Percentiles rank a stretch among this genome's conserved stretches.
These are phyloP conservation scores for Baronia brevicornis DNA, from an alignment of 2,888 invertebrate genomes.

Conservation along the genomic window DNA sequence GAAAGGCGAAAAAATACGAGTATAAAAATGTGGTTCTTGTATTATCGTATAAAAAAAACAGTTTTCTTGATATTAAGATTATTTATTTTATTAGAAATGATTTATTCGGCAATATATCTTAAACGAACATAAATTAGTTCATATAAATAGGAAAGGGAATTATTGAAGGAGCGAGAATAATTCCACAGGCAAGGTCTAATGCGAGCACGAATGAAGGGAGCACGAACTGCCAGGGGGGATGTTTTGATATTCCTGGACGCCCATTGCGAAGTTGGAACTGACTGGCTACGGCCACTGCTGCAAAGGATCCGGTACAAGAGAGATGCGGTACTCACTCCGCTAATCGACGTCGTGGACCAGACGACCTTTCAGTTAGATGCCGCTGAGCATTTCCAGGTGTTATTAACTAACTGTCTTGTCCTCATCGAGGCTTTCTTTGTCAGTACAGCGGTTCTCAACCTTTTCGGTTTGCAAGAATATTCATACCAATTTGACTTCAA, in stretches of 20 bases:
- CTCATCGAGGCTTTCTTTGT: constrained; percentile 4
- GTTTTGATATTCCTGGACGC: constrained; percentile 92
- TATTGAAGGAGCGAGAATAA: constrained; percentile 7
- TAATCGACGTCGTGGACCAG: constrained; percentile 94
- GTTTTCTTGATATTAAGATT: too few species aligned
- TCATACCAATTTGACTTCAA: too few species aligned
- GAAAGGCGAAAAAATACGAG: too few species aligned
- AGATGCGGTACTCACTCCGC: constrained; percentile 90
- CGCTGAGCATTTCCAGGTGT: constrained; percentile 51
- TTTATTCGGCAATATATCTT: too few species aligned
- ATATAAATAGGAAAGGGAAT: background rate
- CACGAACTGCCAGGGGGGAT: constrained; percentile 86
- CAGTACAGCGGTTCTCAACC: constrained; percentile 7
- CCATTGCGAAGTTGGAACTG: constrained; percentile 87
- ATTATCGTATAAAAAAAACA: too few species aligned
- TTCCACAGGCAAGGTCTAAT: constrained; percentile 85
- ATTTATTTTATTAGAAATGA: too few species aligned
- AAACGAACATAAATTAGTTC: too few species aligned
- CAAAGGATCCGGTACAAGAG: constrained; percentile 75
- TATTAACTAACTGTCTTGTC: background rate
- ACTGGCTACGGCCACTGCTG: constrained; percentile 93
- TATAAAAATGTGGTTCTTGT: too few species aligned
- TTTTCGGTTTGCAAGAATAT: background rate
- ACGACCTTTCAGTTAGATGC: constrained; percentile 76
- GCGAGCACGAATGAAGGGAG: constrained; percentile 89